A percentile compares a stretch with the other conserved stretches of the same genome.
These are phyloP conservation scores for Drosophila kikkawai DNA, from an alignment of 1,140 invertebrate species.

Conservation along the genomic window DNA sequence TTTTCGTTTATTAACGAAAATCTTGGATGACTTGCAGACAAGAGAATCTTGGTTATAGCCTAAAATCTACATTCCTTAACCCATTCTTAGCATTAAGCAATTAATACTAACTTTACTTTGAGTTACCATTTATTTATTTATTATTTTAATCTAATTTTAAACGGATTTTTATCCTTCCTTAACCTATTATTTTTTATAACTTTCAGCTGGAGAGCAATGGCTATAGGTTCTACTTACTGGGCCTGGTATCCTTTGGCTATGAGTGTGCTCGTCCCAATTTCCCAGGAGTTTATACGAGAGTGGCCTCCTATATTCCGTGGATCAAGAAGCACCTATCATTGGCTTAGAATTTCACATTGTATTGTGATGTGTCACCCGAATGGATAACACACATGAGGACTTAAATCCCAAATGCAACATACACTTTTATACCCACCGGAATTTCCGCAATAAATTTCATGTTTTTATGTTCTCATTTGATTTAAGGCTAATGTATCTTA, in stretches of 20 bases:
- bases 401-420: constrained; percentile 4
- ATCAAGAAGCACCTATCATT: constrained; percentile 56
- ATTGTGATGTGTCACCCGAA: constrained; percentile 18
- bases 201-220: constrained; percentile 51
- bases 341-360: constrained; percentile 16
- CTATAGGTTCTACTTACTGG: constrained; percentile 86
- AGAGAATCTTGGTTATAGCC: neutral
- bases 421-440: constrained; percentile 22
- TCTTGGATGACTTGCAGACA: constrained; percentile 33
- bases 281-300: constrained; percentile 89
- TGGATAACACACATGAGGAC: neutral
- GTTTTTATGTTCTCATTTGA: constrained; percentile 32
- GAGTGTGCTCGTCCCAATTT: constrained; percentile 89
- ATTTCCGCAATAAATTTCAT: constrained; percentile 40
- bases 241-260: constrained; percentile 89
- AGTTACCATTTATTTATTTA: too few species aligned
- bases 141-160: neutral
- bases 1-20: constrained; percentile 27
- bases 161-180: too few species aligned
- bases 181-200: neutral
- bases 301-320: constrained; percentile 85
- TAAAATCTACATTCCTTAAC: neutral
- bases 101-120: neutral
- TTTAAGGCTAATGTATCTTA: constrained; percentile 13
- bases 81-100: neutral